Conservation (phyloP, 2,888 invertebrate species). For the Oscheius sp. region DNA sequence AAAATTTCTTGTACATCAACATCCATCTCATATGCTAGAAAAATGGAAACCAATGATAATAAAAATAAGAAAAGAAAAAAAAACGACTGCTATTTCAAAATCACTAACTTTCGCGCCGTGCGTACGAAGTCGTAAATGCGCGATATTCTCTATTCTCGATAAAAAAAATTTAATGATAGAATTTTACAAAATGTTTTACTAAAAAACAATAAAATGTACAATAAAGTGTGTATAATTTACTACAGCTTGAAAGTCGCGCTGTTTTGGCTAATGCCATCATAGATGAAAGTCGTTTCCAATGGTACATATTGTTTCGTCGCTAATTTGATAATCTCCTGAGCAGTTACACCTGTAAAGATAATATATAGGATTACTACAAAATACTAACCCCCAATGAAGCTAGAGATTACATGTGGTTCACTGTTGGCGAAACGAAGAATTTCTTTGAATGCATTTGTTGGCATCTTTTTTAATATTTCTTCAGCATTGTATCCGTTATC, state of each 20-base stretch:
- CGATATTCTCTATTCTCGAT: background rate
- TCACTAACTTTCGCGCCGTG: conserved; percentile 19
- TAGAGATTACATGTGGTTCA: conserved; percentile 91
- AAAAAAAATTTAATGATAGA: background rate
- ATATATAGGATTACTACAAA: background rate
- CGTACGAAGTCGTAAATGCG: too few relatives aligned
- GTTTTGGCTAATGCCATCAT: conserved; percentile 77
- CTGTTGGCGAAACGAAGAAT: conserved; percentile 49
- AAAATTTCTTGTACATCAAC: too few relatives aligned
- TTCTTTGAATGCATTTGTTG: conserved; percentile 35
- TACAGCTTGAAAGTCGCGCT: conserved; percentile 39
- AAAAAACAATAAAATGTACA: background rate
- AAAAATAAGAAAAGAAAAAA: background rate
- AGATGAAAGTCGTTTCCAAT: conserved; percentile 91
- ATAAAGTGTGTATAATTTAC: background rate
- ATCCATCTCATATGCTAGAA: too few relatives aligned
- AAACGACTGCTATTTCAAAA: background rate
- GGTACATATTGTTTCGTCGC: conserved; percentile 95
- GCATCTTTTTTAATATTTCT: conserved; percentile 11
- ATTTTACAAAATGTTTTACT: background rate
- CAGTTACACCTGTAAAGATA: conserved; percentile 77
- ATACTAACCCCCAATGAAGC: conserved; percentile 79
- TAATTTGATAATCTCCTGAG: conserved; percentile 92
- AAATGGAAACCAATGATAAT: too few relatives aligned
- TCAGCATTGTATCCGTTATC: conserved; percentile 27